A percentile compares a stretch with the other conserved stretches of the same genome.
These are phyloP conservation scores for Zaprionus obscuricornis DNA, from an alignment of 2,888 invertebrate species.

Conservation along the genomic window DNA sequence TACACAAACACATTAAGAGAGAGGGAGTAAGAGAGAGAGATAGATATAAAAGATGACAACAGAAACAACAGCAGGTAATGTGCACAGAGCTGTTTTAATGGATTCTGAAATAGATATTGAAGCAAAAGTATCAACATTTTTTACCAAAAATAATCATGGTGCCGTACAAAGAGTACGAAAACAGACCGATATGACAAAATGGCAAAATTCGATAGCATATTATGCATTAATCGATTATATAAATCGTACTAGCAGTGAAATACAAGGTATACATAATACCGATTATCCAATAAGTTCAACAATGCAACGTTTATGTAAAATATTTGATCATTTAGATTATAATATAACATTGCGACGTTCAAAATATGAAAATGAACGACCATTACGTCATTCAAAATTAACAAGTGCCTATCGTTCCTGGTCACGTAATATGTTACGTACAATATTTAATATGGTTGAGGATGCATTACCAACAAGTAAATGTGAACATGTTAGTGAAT, in stretches of 20 bases:
- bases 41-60: too few species aligned
- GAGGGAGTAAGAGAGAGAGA: too few species aligned
- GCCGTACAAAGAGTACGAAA: constrained; percentile 8
- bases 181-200: constrained; percentile 24
- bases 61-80: too few species aligned
- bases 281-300: constrained; percentile 85
- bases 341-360: too few species aligned
- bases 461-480: constrained; percentile 86
- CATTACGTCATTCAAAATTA: too few species aligned
- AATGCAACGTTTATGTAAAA: constrained; percentile 85
- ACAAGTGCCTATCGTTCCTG: constrained; percentile 94
- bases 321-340: constrained; percentile 89
- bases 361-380: too few species aligned
- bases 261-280: constrained; percentile 88
- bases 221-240: constrained; percentile 93
- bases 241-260: constrained; percentile 91
- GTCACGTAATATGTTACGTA: constrained; percentile 88
- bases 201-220: constrained; percentile 90
- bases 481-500: constrained; percentile 89
- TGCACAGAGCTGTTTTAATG: too few species aligned
- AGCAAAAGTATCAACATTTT: constrained; percentile 3
- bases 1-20: too few species aligned
- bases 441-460: constrained; percentile 86
- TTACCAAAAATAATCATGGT: constrained; percentile 7
- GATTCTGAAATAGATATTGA: too few species aligned